Evolutionary conservation across 2,888 invertebrate genomes (phyloP).

Genomic region (Panorpa germanica): DNA sequence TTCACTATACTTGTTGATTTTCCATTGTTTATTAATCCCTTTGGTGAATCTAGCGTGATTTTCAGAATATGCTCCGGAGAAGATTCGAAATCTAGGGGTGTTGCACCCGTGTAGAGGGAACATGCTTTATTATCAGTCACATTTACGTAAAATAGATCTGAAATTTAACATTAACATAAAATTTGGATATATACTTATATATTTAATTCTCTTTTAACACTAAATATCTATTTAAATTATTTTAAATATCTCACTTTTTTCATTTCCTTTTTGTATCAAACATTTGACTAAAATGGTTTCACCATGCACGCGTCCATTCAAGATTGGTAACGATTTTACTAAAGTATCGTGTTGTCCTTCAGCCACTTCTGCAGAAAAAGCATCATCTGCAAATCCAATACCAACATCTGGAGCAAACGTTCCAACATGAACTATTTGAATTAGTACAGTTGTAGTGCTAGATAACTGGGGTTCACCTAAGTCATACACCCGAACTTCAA

Average conservation of each 20-base stretch:
- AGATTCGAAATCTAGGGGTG: slow-evolving; percentile 60
- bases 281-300: slow-evolving; percentile 58
- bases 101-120: slow-evolving; percentile 50
- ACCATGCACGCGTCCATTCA: slow-evolving; percentile 50
- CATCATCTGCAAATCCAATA: slow-evolving; percentile 72
- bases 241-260: slow-evolving; percentile 31
- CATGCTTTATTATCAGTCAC: slow-evolving; percentile 69
- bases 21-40: slow-evolving; percentile 63
- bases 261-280: slow-evolving; percentile 57
- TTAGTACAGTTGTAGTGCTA: too few relatives aligned
- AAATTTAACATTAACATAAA: slow-evolving; percentile 14
- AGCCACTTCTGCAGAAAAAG: slow-evolving; percentile 63
- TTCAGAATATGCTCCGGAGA: slow-evolving; percentile 52
- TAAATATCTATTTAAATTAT: slow-evolving; percentile 1
- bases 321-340: slow-evolving; percentile 50
- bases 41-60: slow-evolving; percentile 58
- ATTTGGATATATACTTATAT: slow-evolving; percentile 2
- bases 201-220: not conserved
- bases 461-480: slow-evolving; percentile 71
- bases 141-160: slow-evolving; percentile 51
- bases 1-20: slow-evolving; percentile 55
- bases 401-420: slow-evolving; percentile 45
- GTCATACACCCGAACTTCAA: slow-evolving; percentile 72
- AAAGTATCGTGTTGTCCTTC: slow-evolving; percentile 50
- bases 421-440: too few relatives aligned